These are phyloP conservation scores for Dascillus cervinus DNA, from an alignment of 2,888 invertebrate species.

Conservation along the genomic window DNA sequence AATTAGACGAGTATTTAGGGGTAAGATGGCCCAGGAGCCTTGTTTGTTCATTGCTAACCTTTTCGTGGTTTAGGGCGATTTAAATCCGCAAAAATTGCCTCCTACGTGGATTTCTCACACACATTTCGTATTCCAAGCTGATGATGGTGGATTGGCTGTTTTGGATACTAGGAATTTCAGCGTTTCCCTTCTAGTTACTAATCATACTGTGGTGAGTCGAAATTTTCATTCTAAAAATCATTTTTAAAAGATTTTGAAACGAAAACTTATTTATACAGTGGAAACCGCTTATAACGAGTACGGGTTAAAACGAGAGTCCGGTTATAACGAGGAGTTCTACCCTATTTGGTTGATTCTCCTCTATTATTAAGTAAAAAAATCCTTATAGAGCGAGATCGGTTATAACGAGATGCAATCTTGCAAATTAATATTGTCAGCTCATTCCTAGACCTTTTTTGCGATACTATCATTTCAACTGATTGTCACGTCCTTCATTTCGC, in stretches of 20 bases:
- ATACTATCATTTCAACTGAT: no score
- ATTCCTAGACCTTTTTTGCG: no score
- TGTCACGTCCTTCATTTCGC: no score
- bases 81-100: slow-evolving; percentile 49
- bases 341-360: no score
- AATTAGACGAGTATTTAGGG: slow-evolving; percentile 76
- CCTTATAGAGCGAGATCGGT: no score
- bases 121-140: slow-evolving; percentile 79
- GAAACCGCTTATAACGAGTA: no score
- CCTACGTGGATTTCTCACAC: slow-evolving; percentile 76
- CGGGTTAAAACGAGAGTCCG: no score
- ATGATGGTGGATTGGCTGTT: slow-evolving; percentile 76
- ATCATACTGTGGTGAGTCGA: slow-evolving; percentile 71
- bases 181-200: slow-evolving; percentile 72
- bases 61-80: slow-evolving; percentile 32
- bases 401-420: no score
- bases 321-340: no score
- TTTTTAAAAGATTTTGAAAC: neutral
- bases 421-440: no score
- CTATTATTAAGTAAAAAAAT: no score
- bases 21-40: slow-evolving; percentile 30
- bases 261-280: no score
- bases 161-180: slow-evolving; percentile 70
- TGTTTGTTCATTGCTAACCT: neutral
- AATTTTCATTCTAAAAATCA: slow-evolving; percentile 4